Percentiles rank a stretch among this genome's conserved stretches.
Evolutionary conservation across 2,888 invertebrate genomes (phyloP).

Genomic region (Volucella inanis): DNA sequence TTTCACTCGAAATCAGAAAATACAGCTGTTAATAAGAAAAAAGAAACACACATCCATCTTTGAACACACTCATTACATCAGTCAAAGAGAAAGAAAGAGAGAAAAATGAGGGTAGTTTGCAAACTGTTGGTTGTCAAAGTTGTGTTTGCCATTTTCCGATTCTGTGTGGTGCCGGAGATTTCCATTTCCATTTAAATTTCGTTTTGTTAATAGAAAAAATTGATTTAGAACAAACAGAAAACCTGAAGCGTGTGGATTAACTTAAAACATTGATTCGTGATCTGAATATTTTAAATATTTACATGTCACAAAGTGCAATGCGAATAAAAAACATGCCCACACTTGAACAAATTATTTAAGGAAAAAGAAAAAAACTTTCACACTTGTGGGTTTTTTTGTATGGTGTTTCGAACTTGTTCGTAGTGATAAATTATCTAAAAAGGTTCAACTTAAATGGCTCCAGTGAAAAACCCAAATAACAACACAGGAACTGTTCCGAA

Average conservation of each 20-base stretch:
- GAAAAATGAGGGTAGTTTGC: constrained; percentile 21
- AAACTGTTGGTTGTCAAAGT: constrained; percentile 54
- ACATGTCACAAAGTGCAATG: background rate
- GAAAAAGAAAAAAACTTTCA: background rate
- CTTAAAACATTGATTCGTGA: background rate
- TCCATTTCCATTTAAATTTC: background rate
- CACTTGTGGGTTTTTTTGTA: background rate
- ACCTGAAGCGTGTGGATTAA: background rate
- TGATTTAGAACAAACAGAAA: background rate
- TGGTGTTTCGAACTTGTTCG: constrained; percentile 1
- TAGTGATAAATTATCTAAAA: constrained; percentile 24
- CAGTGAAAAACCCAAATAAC: constrained; percentile 75
- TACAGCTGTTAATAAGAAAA: background rate
- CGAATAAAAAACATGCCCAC: background rate
- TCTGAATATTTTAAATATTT: background rate
- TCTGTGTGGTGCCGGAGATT: constrained; percentile 57
- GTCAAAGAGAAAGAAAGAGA: background rate
- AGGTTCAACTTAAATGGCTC: constrained; percentile 73
- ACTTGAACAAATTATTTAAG: background rate
- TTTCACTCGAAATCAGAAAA: too few species aligned
- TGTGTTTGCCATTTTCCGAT: constrained; percentile 62
- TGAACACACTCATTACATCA: constrained; percentile 40
- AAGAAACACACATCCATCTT: background rate
- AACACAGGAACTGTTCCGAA: constrained; percentile 88
- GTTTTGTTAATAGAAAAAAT: background rate